These are phyloP conservation scores for Pectinophora gossypiella DNA, from an alignment of 1,140 invertebrate species.

Conservation along the genomic window DNA sequence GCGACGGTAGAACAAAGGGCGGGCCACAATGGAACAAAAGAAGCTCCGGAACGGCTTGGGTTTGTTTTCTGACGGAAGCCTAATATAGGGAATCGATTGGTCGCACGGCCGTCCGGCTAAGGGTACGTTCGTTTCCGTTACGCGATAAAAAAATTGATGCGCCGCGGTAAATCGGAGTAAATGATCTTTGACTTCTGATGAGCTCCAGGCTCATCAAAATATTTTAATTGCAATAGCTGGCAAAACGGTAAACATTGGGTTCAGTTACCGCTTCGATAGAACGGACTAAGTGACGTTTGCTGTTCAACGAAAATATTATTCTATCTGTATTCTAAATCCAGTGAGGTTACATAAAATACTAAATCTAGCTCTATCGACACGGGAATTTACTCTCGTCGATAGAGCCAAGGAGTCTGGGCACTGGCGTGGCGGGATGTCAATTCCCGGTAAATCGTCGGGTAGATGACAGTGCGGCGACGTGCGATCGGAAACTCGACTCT, in stretches of 20 bases:
- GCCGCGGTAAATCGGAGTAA: neutral
- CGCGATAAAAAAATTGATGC: constrained; percentile 40
- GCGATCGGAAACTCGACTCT: constrained; percentile 6
- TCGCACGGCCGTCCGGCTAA: constrained; percentile 39
- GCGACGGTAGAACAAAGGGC: constrained; percentile 56
- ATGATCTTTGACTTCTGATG: neutral
- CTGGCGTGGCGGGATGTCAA: constrained; percentile 37
- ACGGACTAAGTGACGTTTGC: too few species aligned
- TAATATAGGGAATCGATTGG: constrained; percentile 60
- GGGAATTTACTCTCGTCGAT: too few species aligned
- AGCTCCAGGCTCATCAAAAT: neutral
- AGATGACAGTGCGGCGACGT: constrained; percentile 39
- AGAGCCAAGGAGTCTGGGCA: too few species aligned
- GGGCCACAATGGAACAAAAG: constrained; percentile 65
- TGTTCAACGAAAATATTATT: too few species aligned
- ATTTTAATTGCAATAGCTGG: neutral
- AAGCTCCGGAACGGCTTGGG: constrained; percentile 37
- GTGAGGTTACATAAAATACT: too few species aligned
- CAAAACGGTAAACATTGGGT: too few species aligned
- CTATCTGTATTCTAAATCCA: too few species aligned
- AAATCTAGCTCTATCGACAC: too few species aligned
- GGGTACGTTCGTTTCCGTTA: constrained; percentile 43
- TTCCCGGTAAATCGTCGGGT: constrained; percentile 48
- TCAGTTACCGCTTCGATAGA: too few species aligned
- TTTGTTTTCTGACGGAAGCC: constrained; percentile 63